These are phyloP conservation scores for Digitonthophagus gazella DNA, from an alignment of 2,888 invertebrate genomes.

Conservation along the genomic window DNA sequence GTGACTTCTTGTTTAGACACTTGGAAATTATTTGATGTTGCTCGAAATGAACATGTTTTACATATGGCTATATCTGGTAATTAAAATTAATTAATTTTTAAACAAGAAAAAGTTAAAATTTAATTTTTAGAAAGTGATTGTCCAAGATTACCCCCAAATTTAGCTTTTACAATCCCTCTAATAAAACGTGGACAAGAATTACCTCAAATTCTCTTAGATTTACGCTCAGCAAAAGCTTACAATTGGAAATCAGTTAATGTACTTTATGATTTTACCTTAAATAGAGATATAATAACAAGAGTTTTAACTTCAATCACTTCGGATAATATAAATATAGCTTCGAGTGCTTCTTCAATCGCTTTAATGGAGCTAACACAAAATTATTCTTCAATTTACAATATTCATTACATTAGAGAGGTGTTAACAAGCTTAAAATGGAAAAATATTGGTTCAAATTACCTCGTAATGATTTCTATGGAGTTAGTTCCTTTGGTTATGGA, in stretches of 20 bases:
- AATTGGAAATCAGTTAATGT: conserved; percentile 72
- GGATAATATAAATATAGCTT: conserved; percentile 35
- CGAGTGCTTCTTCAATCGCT: conserved; percentile 42
- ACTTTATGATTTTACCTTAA: conserved; percentile 70
- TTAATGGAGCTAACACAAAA: conserved; percentile 41
- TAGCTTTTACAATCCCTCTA: conserved; percentile 71
- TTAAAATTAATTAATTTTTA: background rate
- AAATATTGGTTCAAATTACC: conserved; percentile 52
- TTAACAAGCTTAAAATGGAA: conserved; percentile 44
- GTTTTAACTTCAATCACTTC: conserved; percentile 60
- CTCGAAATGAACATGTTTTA: conserved; percentile 64
- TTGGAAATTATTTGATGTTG: conserved; percentile 67
- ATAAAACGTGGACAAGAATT: conserved; percentile 70
- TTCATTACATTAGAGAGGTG: conserved; percentile 40
- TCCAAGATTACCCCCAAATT: conserved; percentile 65
- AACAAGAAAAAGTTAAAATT: background rate
- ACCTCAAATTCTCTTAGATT: conserved; percentile 74
- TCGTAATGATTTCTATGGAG: conserved; percentile 63
- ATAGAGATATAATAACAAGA: conserved; percentile 66
- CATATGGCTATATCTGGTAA: conserved; percentile 70
- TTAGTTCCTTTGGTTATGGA: conserved; percentile 66
- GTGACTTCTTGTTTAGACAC: conserved; percentile 73
- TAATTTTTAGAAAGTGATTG: conserved; percentile 65
- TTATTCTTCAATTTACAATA: conserved; percentile 36
- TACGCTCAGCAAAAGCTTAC: conserved; percentile 63